A percentile compares a stretch with the other conserved stretches of the same genome.
Conservation (phyloP, 2,113 vertebrate species). For the Buteo buteo region DNA sequence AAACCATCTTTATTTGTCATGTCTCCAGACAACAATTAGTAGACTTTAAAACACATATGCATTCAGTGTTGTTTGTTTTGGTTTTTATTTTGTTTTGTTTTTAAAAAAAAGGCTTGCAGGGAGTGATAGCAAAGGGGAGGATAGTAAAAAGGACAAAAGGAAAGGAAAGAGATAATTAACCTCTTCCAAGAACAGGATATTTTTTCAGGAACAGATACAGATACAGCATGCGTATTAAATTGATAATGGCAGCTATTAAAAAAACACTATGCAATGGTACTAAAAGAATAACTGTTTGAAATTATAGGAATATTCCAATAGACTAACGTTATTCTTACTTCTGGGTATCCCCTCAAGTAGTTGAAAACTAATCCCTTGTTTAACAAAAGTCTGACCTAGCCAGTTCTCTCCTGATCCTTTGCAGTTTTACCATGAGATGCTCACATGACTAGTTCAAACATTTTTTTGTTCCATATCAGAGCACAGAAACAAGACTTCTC, state of each 20-base stretch:
- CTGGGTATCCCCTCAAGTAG: neutral
- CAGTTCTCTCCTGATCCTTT: neutral
- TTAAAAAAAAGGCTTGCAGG: fast-evolving
- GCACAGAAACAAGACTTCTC: neutral
- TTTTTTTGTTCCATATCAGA: neutral
- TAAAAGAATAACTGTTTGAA: neutral
- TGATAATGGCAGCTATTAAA: neutral
- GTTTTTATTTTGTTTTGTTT: no score
- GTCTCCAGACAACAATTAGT: neutral
- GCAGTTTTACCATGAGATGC: neutral
- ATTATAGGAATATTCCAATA: neutral
- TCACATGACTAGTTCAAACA: neutral
- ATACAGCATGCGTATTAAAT: neutral
- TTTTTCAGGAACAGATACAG: neutral
- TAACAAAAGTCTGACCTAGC: neutral
- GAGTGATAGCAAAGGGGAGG: neutral
- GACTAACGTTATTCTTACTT: neutral
- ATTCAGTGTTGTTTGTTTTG: neutral
- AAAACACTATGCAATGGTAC: neutral
- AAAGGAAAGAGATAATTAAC: neutral
- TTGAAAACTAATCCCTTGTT: neutral
- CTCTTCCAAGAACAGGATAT: neutral
- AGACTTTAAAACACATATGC: neutral
- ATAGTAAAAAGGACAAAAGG: neutral
- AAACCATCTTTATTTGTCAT: neutral